Base-by-base conservation (phyloP, 2,113 vertebrate genomes). In the Dendrocopos noguchii region DNA sequence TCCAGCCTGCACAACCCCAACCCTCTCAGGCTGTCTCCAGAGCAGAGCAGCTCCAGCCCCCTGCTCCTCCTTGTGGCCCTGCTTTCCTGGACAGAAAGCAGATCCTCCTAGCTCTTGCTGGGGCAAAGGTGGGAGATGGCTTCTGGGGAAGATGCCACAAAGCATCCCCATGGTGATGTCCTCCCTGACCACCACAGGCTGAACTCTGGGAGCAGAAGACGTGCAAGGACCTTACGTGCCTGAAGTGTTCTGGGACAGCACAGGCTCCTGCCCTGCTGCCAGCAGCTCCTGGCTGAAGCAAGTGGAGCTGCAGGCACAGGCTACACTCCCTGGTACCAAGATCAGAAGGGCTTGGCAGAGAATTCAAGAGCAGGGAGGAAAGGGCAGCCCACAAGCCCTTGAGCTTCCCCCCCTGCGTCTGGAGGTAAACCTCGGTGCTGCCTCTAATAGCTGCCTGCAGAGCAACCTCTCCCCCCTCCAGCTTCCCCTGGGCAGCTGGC, bases 181-280 rank as follows among this genome's bases (percentile, higher is more conserved):
- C 59, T 72, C 72, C 57, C 27, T 0, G 0, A 90, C 29, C 57
- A 42, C 21, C 9, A 6, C 16, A 31, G 28, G 21, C 27, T n/a
- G 46, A 79, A 52, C 15, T 55, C 67, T 52, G 21, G 55, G 16
- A 73, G 33, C n/a, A 22, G 6, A 34, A 13, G 17, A 22, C 52
- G 64, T 66, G 31, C 11, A 15, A 83, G 77, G n/a, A 66, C 6
- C 68, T 42, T 66, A 64, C 12, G 19, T 3, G 1, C 14, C 21
- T 15, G 18, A 46, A 47, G 4, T 0, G 0, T 53, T 11, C n/a
- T 66, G 46, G 34, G 72, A 24, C n/a, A 66, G 28, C 3, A 0
- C 36, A 61, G 73, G 31, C 29, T 72, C 46, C 70, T 63, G 7
- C 12, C 1, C 44, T 33, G 31, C 55, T 50, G 47, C 73, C 61